Base-by-base conservation (phyloP, 2,797 vertebrate species). In the Capromys pilorides region DNA sequence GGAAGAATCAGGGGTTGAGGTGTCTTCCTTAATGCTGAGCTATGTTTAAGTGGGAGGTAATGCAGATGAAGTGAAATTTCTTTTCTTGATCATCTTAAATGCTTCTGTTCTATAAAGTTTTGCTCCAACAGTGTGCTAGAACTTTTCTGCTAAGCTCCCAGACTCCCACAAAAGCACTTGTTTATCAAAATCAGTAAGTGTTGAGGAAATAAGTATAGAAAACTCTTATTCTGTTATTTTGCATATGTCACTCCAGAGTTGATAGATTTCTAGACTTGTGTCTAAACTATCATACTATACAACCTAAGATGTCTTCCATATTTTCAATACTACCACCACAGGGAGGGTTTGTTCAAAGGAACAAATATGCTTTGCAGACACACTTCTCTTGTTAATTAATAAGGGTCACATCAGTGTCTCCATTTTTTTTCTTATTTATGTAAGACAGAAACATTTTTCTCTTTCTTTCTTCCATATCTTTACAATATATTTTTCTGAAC, bases 391-490 rank as follows among this genome's bases (percentile, higher is more conserved):
- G 6, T 21, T 77, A 54, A 5, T 62, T 57, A 64, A 28, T 51
- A 51, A 62, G 11, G 75, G 6, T 45, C 8, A 83, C 79, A 45
- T 36, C 19, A 54, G n/a, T 62, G 61, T 91, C 21, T 81, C 39
- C 9, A 86, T 51, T 95, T 84, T 31, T 2, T 86, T 95, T 26
- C 69, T 95, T 61, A 66, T 19, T 93, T 94, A 26, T 31, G 24
- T 57, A 66, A 26, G 69, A 14, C 85, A 88, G 93, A 0, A 90
- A 66, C 57, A 2, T 83, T 3, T 69, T 86, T 83, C 57, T 83
- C 51, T 62, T 51, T 88, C 28, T 59, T 54, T 26, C 21, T 14
- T 94, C 33, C 22, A 78, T 1, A 0, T 4, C 0, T 24, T 95
- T 11, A 69, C 8, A 41, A 61, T 28, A 41, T 16, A 86, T 71